A percentile compares a stretch with the other conserved stretches of the same genome.
These are phyloP conservation scores for Siphlonurus alternatus DNA, from an alignment of 2,888 invertebrate species.

Conservation along the genomic window DNA sequence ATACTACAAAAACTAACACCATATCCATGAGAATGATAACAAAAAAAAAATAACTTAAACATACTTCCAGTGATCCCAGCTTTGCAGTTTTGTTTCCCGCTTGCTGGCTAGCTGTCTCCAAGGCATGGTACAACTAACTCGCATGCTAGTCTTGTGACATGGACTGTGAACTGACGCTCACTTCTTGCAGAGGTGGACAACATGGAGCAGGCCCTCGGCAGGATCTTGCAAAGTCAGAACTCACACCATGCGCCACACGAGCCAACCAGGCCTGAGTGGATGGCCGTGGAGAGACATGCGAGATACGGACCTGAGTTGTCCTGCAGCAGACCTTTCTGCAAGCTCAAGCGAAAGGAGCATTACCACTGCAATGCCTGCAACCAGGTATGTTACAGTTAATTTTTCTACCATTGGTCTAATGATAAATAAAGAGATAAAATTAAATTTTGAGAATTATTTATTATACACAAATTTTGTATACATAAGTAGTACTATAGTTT, in stretches of 20 bases:
- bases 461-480: neutral
- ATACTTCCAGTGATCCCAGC: neutral
- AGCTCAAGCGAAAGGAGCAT: constrained; percentile 58
- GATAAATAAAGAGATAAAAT: neutral
- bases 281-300: constrained; percentile 26
- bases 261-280: constrained; percentile 20
- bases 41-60: neutral
- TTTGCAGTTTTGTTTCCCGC: neutral
- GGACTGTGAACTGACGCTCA: neutral
- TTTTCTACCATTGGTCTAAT: neutral
- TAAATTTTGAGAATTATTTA: neutral
- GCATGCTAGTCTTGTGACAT: neutral
- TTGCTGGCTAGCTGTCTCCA: neutral
- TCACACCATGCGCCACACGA: neutral
- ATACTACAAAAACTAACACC: too few relatives aligned
- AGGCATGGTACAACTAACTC: neutral
- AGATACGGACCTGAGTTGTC: constrained; percentile 44
- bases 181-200: neutral
- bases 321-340: constrained; percentile 64
- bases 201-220: neutral
- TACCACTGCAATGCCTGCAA: constrained; percentile 67
- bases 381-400: constrained; percentile 30
- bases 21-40: too few relatives aligned
- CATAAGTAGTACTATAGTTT: too few relatives aligned
- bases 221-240: neutral